These are phyloP conservation scores for Orthonevra nobilis DNA, from an alignment of 2,888 invertebrate species.

Conservation along the genomic window DNA sequence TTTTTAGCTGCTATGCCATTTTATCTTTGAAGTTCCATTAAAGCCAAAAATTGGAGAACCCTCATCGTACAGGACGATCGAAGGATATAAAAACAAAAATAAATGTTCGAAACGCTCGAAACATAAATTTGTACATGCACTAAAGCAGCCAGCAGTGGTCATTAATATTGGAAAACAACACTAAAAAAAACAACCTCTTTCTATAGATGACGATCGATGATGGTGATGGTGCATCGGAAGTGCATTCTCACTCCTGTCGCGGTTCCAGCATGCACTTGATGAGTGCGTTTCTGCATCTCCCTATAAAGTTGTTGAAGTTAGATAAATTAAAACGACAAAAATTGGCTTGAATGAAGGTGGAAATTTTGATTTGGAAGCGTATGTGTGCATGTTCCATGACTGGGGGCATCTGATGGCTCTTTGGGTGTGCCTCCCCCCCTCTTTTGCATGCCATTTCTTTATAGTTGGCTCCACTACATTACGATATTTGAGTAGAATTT, in stretches of 20 bases:
- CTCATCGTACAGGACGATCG: slow-evolving; percentile 31
- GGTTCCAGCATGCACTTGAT: slow-evolving; percentile 43
- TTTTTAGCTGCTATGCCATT: slow-evolving; percentile 12
- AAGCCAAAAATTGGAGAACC: slow-evolving; percentile 41
- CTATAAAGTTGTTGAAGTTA: slow-evolving; percentile 32
- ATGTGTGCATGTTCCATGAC: no score
- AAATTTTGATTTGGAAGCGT: slow-evolving; percentile 17
- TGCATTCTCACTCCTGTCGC: slow-evolving; percentile 48
- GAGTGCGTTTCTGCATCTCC: background rate
- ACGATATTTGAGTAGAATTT: slow-evolving; percentile 63
- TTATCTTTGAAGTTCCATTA: slow-evolving; percentile 66
- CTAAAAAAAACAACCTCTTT: no score
- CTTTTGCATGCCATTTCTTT: slow-evolving; percentile 34
- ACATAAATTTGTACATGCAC: slow-evolving; percentile 69
- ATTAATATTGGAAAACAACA: slow-evolving; percentile 71
- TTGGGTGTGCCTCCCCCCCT: slow-evolving; percentile 37
- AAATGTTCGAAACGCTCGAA: slow-evolving; percentile 38
- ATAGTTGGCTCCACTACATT: slow-evolving; percentile 3
- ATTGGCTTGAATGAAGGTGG: slow-evolving; percentile 39
- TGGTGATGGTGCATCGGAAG: slow-evolving; percentile 59
- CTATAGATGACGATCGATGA: slow-evolving; percentile 52
- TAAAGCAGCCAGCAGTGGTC: slow-evolving; percentile 61
- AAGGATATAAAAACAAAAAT: slow-evolving; percentile 7
- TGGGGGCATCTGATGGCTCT: slow-evolving; percentile 62
- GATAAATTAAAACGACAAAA: slow-evolving; percentile 70